A percentile compares a stretch with the other conserved stretches of the same genome.
Conservation (phyloP, 2,888 invertebrate genomes). For the Stenotaenia linearis region DNA sequence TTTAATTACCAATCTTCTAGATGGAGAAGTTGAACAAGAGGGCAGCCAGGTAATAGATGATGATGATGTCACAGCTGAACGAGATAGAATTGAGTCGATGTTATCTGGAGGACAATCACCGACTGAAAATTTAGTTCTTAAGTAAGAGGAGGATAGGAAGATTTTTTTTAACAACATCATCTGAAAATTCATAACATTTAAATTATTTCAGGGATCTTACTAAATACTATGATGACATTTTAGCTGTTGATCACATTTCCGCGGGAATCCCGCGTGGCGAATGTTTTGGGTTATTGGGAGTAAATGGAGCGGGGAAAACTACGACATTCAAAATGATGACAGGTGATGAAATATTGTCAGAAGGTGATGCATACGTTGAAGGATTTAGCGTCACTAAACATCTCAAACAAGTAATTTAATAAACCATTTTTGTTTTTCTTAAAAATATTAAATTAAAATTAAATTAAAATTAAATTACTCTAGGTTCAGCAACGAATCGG, state of each 20-base stretch:
- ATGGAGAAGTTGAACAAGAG: conserved; percentile 3
- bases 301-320: conserved; percentile 83
- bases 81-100: conserved; percentile 41
- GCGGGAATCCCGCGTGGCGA: conserved; percentile 64
- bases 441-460: background rate
- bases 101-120: conserved; percentile 40
- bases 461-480: background rate
- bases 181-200: background rate
- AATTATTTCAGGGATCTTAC: background rate
- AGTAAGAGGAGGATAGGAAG: conserved; percentile 36
- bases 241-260: conserved; percentile 73
- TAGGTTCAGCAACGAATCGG: conserved; percentile 50
- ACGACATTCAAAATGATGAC: conserved; percentile 69
- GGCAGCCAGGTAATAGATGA: conserved; percentile 37
- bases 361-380: conserved; percentile 48
- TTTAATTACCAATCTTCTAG: background rate
- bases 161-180: background rate
- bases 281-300: conserved; percentile 75
- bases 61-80: conserved; percentile 40
- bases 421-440: background rate
- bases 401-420: conserved; percentile 39
- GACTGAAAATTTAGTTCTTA: conserved; percentile 43
- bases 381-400: conserved; percentile 36
- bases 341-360: conserved; percentile 49
- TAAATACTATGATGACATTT: conserved; percentile 66